These are phyloP conservation scores for Diabrotica virgifera DNA, from an alignment of 1,140 invertebrate species.

Conservation along the genomic window DNA sequence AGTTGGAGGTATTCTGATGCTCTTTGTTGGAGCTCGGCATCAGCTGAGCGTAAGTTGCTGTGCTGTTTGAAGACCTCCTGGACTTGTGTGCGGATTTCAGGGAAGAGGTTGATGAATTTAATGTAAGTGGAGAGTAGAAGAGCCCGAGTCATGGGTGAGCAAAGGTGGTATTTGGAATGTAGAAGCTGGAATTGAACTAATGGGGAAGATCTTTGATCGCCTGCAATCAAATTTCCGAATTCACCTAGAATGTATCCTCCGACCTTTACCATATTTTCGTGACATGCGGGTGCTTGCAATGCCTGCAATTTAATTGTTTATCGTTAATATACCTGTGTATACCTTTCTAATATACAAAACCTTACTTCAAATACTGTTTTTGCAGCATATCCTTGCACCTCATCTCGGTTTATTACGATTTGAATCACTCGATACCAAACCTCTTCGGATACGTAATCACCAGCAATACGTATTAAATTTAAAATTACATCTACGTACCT, in stretches of 20 bases:
- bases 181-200: slow-evolving; percentile 94
- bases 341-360: slow-evolving; percentile 1
- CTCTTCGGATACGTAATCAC: slow-evolving; percentile 96
- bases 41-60: slow-evolving; percentile 93
- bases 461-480: slow-evolving; percentile 98
- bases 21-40: slow-evolving; percentile 97
- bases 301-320: slow-evolving; percentile 55
- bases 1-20: slow-evolving; percentile 97
- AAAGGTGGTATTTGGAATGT: slow-evolving; percentile 98
- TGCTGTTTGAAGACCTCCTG: slow-evolving; percentile 96
- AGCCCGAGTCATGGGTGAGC: slow-evolving; percentile 93
- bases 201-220: slow-evolving; percentile 95
- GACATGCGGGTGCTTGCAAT: slow-evolving; percentile 95
- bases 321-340: background rate
- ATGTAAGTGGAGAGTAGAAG: slow-evolving; percentile 97
- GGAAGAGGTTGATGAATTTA: slow-evolving; percentile 99
- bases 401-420: slow-evolving; percentile 98
- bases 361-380: slow-evolving; percentile 96
- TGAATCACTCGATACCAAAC: slow-evolving; percentile 99
- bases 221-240: slow-evolving; percentile 99
- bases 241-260: slow-evolving; percentile 99
- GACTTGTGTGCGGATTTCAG: slow-evolving; percentile 95
- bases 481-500: slow-evolving; percentile 98
- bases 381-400: slow-evolving; percentile 98
- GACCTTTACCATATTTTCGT: slow-evolving; percentile 99